Percentiles rank a stretch among this genome's conserved stretches.
phyloP scores from a whole-genome alignment of 1,140 invertebrate species.

The Leptopilina boulardi region DNA sequence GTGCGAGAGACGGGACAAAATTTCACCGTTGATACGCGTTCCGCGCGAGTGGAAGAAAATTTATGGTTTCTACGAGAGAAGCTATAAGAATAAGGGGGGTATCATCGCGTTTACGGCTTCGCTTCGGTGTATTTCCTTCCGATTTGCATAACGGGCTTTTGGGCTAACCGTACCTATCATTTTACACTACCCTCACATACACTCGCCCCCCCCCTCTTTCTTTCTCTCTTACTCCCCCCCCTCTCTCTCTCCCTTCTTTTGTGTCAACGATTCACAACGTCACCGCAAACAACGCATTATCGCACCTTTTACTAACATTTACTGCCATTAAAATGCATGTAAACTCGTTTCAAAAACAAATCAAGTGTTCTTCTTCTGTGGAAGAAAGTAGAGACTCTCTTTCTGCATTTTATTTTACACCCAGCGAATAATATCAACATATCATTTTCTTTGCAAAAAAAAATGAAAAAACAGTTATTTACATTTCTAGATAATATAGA shows the following conservation, averaged over 20 bases:
- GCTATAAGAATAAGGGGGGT: slow-evolving; percentile 57
- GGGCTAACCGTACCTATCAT: slow-evolving; percentile 41
- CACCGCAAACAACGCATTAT: slow-evolving; percentile 47
- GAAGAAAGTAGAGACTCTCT: not conserved
- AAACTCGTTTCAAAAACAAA: slow-evolving; percentile 20
- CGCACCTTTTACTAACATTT: slow-evolving; percentile 34
- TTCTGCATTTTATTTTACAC: not conserved
- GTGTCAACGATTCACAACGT: slow-evolving; percentile 34
- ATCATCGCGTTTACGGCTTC: slow-evolving; percentile 54
- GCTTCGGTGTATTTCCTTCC: slow-evolving; percentile 51
- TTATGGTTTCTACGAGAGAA: slow-evolving; percentile 59
- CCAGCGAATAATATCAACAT: not conserved
- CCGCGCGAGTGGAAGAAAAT: slow-evolving; percentile 49
- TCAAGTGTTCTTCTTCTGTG: not conserved
- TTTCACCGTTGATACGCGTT: slow-evolving; percentile 66
- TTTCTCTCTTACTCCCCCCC: not conserved
- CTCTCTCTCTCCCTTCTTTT: not conserved
- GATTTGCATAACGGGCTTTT: slow-evolving; percentile 62
- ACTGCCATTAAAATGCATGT: slow-evolving; percentile 31
- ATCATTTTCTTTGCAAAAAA: slow-evolving; percentile 7
- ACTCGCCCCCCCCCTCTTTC: not conserved
- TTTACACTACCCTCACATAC: slow-evolving; percentile 2
- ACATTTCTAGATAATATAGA: too few species aligned
- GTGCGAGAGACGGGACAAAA: slow-evolving; percentile 50
- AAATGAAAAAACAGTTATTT: too few species aligned